These are phyloP conservation scores for Noturus placidus DNA, from an alignment of 2,113 vertebrate species.

Conservation along the genomic window DNA sequence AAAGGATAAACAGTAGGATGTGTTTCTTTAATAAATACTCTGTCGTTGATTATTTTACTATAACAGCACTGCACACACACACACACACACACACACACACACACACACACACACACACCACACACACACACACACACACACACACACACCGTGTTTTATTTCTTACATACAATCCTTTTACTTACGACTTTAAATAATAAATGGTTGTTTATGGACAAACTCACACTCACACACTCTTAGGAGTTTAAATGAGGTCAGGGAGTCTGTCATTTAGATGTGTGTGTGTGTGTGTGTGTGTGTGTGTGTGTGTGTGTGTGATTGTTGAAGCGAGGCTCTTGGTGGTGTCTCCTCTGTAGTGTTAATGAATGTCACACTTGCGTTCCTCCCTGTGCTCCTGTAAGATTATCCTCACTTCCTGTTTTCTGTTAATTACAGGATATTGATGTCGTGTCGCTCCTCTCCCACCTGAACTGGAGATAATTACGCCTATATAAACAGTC, in stretches of 20 bases:
- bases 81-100: no score
- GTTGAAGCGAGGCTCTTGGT: not conserved
- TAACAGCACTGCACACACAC: not conserved
- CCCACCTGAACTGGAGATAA: conserved; percentile 25
- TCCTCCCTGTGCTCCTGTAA: conserved; percentile 26
- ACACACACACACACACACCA: no score
- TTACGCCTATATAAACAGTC: conserved; percentile 21
- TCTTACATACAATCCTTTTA: not conserved
- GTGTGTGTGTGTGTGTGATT: conserved; percentile 1
- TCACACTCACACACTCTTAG: not conserved
- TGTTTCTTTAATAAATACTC: not conserved
- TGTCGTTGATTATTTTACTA: not conserved
- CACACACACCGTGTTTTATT: not conserved
- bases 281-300: conserved; percentile 14
- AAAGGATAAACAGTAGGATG: not conserved
- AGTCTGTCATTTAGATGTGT: not conserved
- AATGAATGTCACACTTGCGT: conserved; percentile 66
- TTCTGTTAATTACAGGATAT: conserved; percentile 57
- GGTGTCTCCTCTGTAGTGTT: conserved; percentile 51
- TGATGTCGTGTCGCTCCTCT: conserved; percentile 40
- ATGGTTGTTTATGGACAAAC: not conserved
- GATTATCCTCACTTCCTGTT: conserved; percentile 58
- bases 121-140: not conserved
- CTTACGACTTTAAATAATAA: not conserved
- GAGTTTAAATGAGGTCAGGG: not conserved